These are phyloP conservation scores for Pterobdella sp. DNA, from an alignment of 2,888 invertebrate species.

Conservation along the genomic window DNA sequence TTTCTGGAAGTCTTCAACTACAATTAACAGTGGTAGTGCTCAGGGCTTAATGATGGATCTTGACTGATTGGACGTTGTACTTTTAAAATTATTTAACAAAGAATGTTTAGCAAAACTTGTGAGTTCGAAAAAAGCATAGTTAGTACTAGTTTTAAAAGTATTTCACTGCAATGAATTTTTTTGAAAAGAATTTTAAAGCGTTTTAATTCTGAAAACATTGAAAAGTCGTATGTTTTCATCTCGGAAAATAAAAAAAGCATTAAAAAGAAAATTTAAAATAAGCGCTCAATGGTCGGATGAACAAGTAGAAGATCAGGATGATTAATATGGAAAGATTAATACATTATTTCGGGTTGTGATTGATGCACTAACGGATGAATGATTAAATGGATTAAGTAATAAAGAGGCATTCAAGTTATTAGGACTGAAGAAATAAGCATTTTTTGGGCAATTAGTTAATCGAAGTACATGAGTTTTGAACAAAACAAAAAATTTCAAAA, in stretches of 20 bases:
- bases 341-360: not conserved
- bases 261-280: too few relatives aligned
- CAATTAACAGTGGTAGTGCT: too few relatives aligned
- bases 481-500: too few relatives aligned
- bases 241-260: not conserved
- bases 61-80: too few relatives aligned
- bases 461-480: too few relatives aligned
- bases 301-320: not conserved
- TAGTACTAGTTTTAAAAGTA: not conserved
- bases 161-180: not conserved
- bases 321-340: slow-evolving; percentile 10
- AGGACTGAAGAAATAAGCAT: too few relatives aligned
- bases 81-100: too few relatives aligned
- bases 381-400: not conserved
- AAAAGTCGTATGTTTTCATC: too few relatives aligned
- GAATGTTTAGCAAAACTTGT: too few relatives aligned
- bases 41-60: too few relatives aligned
- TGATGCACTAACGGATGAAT: not conserved
- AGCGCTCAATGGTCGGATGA: not conserved
- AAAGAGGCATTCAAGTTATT: not conserved
- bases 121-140: not conserved
- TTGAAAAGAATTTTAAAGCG: not conserved
- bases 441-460: too few relatives aligned
- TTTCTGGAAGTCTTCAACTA: too few relatives aligned
- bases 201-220: not conserved